Base-by-base conservation (phyloP, 2,888 invertebrate species). In the Pandemis heparana region DNA sequence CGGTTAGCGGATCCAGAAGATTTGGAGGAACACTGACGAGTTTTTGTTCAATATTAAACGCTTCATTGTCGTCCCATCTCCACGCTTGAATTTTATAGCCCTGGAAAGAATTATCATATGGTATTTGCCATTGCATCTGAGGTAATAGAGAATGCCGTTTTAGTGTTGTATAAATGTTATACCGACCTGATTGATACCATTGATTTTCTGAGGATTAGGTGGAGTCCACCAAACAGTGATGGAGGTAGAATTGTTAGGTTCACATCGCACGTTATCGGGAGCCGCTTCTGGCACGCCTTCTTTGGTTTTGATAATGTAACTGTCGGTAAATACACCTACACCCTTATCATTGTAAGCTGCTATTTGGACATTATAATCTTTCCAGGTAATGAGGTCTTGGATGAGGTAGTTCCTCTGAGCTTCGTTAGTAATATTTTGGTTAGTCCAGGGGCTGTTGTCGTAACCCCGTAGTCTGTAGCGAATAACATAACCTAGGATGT, bases 301-400 rank as follows among this genome's bases (percentile, higher is more conserved):
- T 87, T 97, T 97, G 3, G 99, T 99, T 91, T 98, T 98, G 62
- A 99, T 98, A 85, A 97, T 97, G 61, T 98, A 97, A 72, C 97
- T 97, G 10, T 98, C 97, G 16, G 98, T 98, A 87, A 97, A 99
- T 0, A 97, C 96, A 0, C 99, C 99, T 4, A 98, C 97, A 0
- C 99, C 99, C 94, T 99, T 98, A 80, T 98, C 98, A 88, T 99
- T 99, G 87, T 97, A 99, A 0, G 99, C 99, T 0, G 99, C 99
- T 75, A 99, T 98, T 94, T 98, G 98, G 0, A 99, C 97, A 70
- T 98, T 96, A 86, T 99, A 99, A 90, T 99, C 98, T 88, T 99
- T 98, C 99, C 99, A 99, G 0, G 99, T 99, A 75, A 99, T 99
- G 77, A 99, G 94, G 83, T 99, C 99, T 81, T 97, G 94, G 70